phyloP scores from a whole-genome alignment of 35 echinoderm and acorn worm species.

The Acanthaster planci region DNA sequence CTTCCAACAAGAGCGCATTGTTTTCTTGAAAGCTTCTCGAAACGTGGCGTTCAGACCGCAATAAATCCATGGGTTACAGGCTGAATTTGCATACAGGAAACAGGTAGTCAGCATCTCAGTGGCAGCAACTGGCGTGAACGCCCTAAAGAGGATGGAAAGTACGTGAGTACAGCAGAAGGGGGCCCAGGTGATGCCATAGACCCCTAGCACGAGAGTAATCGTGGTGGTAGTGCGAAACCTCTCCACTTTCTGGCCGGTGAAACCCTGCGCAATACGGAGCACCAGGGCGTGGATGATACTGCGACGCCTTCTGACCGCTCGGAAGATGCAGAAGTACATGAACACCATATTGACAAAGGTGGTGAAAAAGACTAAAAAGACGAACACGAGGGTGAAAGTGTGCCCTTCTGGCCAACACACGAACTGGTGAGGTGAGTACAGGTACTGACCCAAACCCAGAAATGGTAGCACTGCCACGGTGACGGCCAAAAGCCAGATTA shows the following conservation, averaged over 20 bases:
- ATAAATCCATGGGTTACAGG: constrained; percentile 20
- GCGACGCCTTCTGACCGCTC: not conserved
- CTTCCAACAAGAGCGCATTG: not conserved
- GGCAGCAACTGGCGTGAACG: not conserved
- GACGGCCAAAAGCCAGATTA: not conserved
- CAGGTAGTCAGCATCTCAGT: not conserved
- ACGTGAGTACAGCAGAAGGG: not conserved
- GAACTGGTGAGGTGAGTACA: not conserved
- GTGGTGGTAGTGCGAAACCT: not conserved
- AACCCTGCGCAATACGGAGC: not conserved
- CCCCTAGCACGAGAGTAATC: not conserved
- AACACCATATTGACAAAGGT: not conserved
- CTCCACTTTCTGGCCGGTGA: constrained; percentile 14
- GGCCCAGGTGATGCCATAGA: not conserved
- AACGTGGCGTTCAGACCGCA: constrained; percentile 5
- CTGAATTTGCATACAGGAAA: not conserved
- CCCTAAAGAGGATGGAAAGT: not conserved
- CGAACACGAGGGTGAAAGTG: not conserved
- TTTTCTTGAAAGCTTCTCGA: not conserved
- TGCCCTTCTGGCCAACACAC: not conserved
- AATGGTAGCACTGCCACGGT: not conserved
- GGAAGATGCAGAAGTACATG: not conserved
- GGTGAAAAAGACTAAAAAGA: not conserved
- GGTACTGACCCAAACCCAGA: not conserved
- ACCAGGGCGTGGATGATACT: constrained; percentile 24